phyloP scores from a whole-genome alignment of 2,113 vertebrate species.

The Cryptotis parvus region DNA sequence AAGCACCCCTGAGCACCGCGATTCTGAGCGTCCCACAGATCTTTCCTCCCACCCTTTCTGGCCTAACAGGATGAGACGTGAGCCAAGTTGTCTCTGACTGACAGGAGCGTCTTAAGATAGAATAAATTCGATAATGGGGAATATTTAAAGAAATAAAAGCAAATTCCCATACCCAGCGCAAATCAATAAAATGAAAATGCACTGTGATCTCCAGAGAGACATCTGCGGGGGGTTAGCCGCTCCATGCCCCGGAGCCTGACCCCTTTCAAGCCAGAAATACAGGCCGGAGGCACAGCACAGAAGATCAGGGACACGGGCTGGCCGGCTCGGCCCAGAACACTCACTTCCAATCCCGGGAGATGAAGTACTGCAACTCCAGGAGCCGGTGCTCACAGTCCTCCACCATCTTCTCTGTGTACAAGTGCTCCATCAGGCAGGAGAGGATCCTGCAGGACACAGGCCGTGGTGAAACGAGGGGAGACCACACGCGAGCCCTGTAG shows the following conservation, averaged over 20 bases:
- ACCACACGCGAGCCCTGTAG: too few species aligned
- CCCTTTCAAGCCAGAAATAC: constrained; percentile 32
- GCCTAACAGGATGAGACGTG: constrained; percentile 33
- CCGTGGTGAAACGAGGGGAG: too few species aligned
- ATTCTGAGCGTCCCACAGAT: background rate
- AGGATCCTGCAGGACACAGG: constrained; percentile 91
- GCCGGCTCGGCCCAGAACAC: constrained; percentile 66
- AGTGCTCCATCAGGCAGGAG: constrained; percentile 97
- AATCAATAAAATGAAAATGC: constrained; percentile 51
- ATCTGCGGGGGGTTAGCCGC: constrained; percentile 26
- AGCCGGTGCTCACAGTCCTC: constrained; percentile 96
- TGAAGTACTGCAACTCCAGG: constrained; percentile 98
- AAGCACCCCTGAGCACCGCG: too few species aligned
- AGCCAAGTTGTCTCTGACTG: constrained; percentile 40
- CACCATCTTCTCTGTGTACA: constrained; percentile 99
- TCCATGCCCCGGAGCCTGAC: background rate
- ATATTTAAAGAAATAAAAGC: constrained; percentile 68
- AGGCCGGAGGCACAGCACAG: background rate
- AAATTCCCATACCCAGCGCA: constrained; percentile 49
- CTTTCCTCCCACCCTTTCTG: background rate
- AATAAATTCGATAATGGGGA: constrained; percentile 55
- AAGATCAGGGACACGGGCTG: background rate
- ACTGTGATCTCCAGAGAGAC: background rate
- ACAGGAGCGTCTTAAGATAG: constrained; percentile 49
- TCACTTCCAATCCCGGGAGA: constrained; percentile 99